Conservation (phyloP, 2,888 invertebrate species). For the Plebejus argus region DNA sequence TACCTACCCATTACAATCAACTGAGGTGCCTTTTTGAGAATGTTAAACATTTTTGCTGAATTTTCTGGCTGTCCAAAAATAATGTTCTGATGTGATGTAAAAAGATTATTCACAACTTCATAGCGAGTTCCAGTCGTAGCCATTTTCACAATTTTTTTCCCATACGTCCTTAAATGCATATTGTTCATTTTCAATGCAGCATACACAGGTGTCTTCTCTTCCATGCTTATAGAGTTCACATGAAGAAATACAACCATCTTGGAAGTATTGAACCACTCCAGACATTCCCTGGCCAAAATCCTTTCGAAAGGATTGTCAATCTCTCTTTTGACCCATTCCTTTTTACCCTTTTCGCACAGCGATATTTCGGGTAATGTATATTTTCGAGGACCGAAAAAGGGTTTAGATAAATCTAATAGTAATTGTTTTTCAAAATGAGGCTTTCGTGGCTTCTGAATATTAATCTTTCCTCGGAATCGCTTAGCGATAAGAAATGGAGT, state of each 20-base stretch:
- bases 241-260: conserved; percentile 87
- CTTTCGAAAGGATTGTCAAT: conserved; percentile 85
- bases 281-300: conserved; percentile 86
- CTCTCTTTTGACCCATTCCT: conserved; percentile 47
- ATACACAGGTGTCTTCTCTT: conserved; percentile 83
- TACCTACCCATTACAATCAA: conserved; percentile 84
- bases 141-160: conserved; percentile 82
- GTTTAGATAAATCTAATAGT: conserved; percentile 84
- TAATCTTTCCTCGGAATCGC: conserved; percentile 88
- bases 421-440: conserved; percentile 86
- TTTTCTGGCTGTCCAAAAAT: conserved; percentile 86
- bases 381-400: conserved; percentile 77
- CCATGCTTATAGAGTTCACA: conserved; percentile 84
- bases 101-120: conserved; percentile 83
- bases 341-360: conserved; percentile 73
- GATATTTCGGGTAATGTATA: conserved; percentile 67
- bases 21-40: conserved; percentile 86
- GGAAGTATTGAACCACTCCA: conserved; percentile 85
- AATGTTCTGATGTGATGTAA: conserved; percentile 83
- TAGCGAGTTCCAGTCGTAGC: conserved; percentile 86
- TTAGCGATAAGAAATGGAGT: conserved; percentile 78
- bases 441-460: conserved; percentile 86
- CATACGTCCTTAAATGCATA: conserved; percentile 86
- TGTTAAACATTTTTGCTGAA: conserved; percentile 81
- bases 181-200: conserved; percentile 83